Conservation (phyloP, 2,888 invertebrate species). For the Neoitamus cyanurus region DNA sequence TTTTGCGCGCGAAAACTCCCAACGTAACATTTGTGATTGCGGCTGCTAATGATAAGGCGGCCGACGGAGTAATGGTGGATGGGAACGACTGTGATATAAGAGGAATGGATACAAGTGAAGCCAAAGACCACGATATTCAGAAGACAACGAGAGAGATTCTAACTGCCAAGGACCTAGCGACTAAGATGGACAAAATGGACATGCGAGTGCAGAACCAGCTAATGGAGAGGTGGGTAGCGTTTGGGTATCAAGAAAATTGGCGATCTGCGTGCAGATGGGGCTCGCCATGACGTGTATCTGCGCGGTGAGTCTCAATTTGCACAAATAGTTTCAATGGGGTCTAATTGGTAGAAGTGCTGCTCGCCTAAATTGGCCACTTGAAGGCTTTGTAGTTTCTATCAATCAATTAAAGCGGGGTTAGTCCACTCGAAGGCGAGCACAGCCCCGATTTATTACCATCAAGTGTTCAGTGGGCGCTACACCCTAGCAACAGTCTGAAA, state of each 20-base stretch:
- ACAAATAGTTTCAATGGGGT: slow-evolving; percentile 14
- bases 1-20: neutral
- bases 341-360: slow-evolving; percentile 25
- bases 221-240: neutral
- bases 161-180: neutral
- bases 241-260: neutral
- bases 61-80: neutral
- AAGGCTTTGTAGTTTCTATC: neutral
- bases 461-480: neutral
- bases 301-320: slow-evolving; percentile 3
- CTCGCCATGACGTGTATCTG: neutral
- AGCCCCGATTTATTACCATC: neutral
- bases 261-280: neutral
- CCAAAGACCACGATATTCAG: neutral
- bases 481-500: neutral
- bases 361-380: slow-evolving; percentile 28
- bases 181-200: neutral
- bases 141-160: neutral
- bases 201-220: neutral
- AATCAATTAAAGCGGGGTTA: slow-evolving; percentile 17
- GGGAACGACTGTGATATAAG: slow-evolving; percentile 14
- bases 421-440: neutral
- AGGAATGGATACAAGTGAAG: neutral
- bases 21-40: neutral
- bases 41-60: neutral